These are phyloP conservation scores for Myotis planiceps DNA, from an alignment of 2,797 vertebrate genomes.

Conservation along the genomic window DNA sequence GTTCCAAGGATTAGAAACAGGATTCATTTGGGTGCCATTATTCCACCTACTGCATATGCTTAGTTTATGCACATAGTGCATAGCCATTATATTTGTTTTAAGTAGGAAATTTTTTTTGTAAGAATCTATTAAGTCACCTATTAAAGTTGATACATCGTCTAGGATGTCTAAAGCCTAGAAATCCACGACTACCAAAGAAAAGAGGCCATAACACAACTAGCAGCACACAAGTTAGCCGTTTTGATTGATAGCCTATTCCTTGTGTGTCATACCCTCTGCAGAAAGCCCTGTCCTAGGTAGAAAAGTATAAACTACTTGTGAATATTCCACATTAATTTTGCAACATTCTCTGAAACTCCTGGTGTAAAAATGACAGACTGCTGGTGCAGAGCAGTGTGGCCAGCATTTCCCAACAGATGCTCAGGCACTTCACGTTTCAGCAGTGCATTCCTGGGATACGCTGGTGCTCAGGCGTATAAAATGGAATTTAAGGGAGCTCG, in stretches of 20 bases:
- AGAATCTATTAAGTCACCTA: neutral
- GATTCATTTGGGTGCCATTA: neutral
- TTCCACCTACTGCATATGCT: neutral
- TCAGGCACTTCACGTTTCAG: neutral
- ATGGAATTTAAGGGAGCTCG: conserved; percentile 47
- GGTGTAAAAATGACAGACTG: neutral
- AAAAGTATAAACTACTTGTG: neutral
- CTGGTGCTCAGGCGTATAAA: conserved; percentile 29
- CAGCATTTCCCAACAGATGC: conserved; percentile 31
- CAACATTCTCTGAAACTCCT: conserved; percentile 43
- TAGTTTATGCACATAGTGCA: neutral
- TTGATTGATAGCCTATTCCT: conserved; percentile 24
- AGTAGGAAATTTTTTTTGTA: neutral
- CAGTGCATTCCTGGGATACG: conserved; percentile 27
- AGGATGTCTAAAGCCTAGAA: neutral
- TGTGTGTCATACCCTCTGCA: neutral
- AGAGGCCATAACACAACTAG: neutral
- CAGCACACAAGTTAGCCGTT: neutral
- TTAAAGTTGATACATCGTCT: neutral
- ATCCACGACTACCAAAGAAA: neutral
- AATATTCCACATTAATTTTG: conserved; percentile 23
- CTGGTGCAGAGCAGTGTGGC: neutral
- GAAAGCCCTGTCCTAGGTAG: neutral
- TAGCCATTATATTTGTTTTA: conserved; percentile 19
- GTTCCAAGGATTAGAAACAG: neutral